Evolutionary conservation across 2,888 invertebrate genomes (phyloP), one percentile per base, ranked within the genome.

Genomic region (Carpatolechia fugitivella): DNA sequence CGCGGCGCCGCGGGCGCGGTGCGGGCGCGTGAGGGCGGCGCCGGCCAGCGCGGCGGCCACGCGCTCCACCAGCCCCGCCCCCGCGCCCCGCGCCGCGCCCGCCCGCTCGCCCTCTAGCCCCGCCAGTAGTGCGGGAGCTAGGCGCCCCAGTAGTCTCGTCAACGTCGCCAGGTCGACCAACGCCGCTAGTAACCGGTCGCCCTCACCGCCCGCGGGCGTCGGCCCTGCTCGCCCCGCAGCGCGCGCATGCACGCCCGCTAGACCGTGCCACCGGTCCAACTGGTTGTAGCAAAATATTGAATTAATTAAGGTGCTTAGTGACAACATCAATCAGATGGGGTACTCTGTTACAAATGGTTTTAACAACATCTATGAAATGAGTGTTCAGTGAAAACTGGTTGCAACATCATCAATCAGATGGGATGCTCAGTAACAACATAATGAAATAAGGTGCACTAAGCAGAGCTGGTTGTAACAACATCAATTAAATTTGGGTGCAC

Each of bases 81-180:
- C 76, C 56, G 74, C 73, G 54, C 62, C 58, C n/a, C 59, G 58
- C 53, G 56, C 75, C 64, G 59, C 66, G 64, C 64, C 54, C 40
- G 64, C 29, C 58, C 53, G 59, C 56, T 57, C 66, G 56, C 62
- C 68, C 61, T 62, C 68, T 52, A 63, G 55, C 33, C 64, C 67
- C 10, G 77, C 74, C 2, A 86, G 73, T 36, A 89, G 63, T 2
- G 88, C 73, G 11, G 90, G 88, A 54, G 89, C 89, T 13, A 90
- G 74, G 1, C 91, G 80, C 13, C 90, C 91, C 44, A 90, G 76
- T 56, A 87, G 77, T 30, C 90, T 75, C 11, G 90, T 90, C 58
- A 91, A 78, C 18, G 90, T 88, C 58, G 88, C 89, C 31, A 91
- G 77, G 77, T 91, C 91, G 1, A 88, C 77, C 63, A 90, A 72